Base-by-base conservation (phyloP, 2,113 vertebrate genomes). In the Aleadryas rufinucha region DNA sequence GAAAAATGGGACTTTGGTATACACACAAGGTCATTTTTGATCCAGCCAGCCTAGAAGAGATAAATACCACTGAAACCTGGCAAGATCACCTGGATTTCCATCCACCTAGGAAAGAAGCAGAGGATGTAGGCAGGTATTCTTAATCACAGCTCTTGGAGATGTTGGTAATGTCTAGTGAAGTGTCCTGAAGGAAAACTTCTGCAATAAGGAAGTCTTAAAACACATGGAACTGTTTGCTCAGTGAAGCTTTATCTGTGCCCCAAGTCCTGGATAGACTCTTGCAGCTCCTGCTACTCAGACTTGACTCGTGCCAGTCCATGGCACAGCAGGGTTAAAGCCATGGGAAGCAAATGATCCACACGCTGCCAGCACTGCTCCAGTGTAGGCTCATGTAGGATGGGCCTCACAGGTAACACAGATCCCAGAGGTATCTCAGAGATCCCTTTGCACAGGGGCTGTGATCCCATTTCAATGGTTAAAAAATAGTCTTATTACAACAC, bases 321-420 rank as follows among this genome's bases (percentile, higher is more conserved):
- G 64, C 47, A 59, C 35, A 49, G 9, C 14, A 22, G 50, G 10
- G 37, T 69, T 83, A 60, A 68, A 81, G 30, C 31, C 10, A 13
- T n/a, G 70, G 39, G 44, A 37, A 87, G 41, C 13, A 63, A 37
- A 4, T 33, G 20, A 47, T 42, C 20, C 44, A 16, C 45, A 15
- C 0, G 0, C 74, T 95, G 68, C 53, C 30, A 72, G 30, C 17
- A 6, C 54, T 22, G n/a, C 37, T 77, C 13, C 54, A 6, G 19
- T 15, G 12, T 3, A 9, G 52, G 42, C 39, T 74, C 0, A 0
- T 26, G 3, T 12, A 21, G 57, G 24, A 53, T 86, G 72, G 20
- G 45, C 11, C 53, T 89, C 42, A 18, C 44, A 30, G 47, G 30
- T 30, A 10, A 35, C 60, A 33, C 27, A 31, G 54, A 18, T 45